A percentile compares a stretch with the other conserved stretches of the same genome.
Evolutionary conservation across 2,113 vertebrate genomes (phyloP).

Genomic region (Thamnaconus septentrionalis): DNA sequence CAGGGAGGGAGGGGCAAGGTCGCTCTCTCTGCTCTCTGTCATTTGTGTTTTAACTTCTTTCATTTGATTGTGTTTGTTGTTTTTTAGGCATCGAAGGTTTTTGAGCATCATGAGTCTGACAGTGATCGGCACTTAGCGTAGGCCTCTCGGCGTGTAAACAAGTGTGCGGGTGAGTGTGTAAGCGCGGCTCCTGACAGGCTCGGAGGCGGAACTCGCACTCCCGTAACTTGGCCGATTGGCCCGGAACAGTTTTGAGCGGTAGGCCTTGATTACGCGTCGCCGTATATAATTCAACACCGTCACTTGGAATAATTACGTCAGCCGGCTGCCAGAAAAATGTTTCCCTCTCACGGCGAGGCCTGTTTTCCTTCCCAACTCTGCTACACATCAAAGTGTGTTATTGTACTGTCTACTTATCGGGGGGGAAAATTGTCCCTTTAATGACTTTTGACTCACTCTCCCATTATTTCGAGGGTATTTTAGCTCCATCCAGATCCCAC

Average conservation of each 20-base stretch:
- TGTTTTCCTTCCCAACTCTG: too few relatives aligned
- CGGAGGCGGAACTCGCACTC: constrained; percentile 38
- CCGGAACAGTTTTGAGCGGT: constrained; percentile 45
- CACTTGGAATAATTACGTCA: constrained; percentile 9
- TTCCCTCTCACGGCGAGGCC: too few relatives aligned
- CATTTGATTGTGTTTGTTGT: too few relatives aligned
- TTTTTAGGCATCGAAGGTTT: constrained; percentile 7
- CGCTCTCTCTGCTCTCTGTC: too few relatives aligned
- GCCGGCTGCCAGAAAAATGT: not conserved
- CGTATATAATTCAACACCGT: constrained; percentile 17
- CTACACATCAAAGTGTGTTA: not conserved
- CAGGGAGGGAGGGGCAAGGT: too few relatives aligned
- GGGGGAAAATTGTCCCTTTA: not conserved
- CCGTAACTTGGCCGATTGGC: constrained; percentile 17
- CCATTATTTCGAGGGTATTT: not conserved
- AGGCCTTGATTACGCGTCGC: constrained; percentile 33
- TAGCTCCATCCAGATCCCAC: not conserved
- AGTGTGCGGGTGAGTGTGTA: constrained; percentile 45
- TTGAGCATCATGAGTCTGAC: constrained; percentile 1
- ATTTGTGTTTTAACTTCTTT: too few relatives aligned
- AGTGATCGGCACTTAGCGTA: constrained; percentile 19
- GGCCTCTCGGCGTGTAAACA: not conserved
- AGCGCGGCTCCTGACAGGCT: constrained; percentile 33
- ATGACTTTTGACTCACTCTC: not conserved
- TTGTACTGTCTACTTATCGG: not conserved